Conservation (phyloP, 2,888 invertebrate species). For the Phragmatobia fuliginosa region DNA sequence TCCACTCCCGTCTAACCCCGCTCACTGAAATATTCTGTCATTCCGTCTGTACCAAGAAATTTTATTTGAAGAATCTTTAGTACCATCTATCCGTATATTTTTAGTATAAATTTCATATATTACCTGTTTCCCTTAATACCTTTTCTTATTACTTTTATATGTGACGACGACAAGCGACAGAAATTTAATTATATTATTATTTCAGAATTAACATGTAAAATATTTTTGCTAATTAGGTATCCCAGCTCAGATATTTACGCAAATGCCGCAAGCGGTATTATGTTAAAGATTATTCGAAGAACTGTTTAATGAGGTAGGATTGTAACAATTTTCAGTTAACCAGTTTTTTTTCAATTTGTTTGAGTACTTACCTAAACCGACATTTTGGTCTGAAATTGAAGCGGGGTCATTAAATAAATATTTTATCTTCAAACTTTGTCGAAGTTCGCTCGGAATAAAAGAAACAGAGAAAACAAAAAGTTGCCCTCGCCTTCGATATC, state of each 20-base stretch:
- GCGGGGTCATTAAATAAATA: slow-evolving; percentile 69
- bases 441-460: slow-evolving; percentile 56
- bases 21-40: slow-evolving; percentile 58
- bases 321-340: slow-evolving; percentile 8
- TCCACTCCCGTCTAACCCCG: slow-evolving; percentile 18
- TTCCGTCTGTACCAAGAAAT: slow-evolving; percentile 53
- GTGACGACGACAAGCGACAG: too few species aligned
- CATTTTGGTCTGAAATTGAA: slow-evolving; percentile 36
- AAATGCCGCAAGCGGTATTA: not conserved
- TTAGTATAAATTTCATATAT: not conserved
- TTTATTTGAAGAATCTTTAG: slow-evolving; percentile 30
- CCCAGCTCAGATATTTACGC: slow-evolving; percentile 7
- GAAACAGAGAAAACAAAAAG: slow-evolving; percentile 59
- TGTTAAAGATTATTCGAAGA: slow-evolving; percentile 11
- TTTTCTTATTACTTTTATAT: not conserved
- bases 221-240: slow-evolving; percentile 10
- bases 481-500: slow-evolving; percentile 47
- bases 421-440: slow-evolving; percentile 57
- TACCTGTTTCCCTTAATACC: not conserved
- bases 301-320: slow-evolving; percentile 18
- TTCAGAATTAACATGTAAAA: slow-evolving; percentile 3
- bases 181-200: too few species aligned
- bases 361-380: slow-evolving; percentile 31
- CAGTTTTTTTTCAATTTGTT: slow-evolving; percentile 37
- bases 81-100: not conserved